Conservation (phyloP, 2,113 vertebrate species). For the Bolborhynchus lineola region DNA sequence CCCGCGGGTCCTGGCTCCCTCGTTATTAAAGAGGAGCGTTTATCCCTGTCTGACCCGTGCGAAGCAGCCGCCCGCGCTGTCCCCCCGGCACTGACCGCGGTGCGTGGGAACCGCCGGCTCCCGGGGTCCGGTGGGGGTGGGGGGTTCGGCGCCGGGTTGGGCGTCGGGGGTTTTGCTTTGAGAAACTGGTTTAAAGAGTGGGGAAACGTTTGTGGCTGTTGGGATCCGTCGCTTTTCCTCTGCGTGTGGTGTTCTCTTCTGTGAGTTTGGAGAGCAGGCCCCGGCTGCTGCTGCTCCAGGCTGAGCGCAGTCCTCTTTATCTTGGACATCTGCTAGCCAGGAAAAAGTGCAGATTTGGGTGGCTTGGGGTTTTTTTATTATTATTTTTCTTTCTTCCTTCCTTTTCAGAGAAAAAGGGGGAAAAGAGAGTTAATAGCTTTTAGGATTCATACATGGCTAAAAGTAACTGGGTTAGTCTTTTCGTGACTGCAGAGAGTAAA, state of each 20-base stretch:
- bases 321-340: constrained; percentile 57
- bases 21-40: not conserved
- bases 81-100: not conserved
- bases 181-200: not conserved
- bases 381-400: not conserved
- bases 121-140: not conserved
- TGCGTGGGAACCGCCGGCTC: constrained; percentile 11
- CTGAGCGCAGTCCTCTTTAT: constrained; percentile 35
- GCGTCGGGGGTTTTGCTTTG: not conserved
- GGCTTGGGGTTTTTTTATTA: not conserved
- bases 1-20: not conserved
- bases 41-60: not conserved
- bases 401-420: not conserved
- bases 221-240: not conserved
- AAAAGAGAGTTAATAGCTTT: not conserved
- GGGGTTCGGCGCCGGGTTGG: not conserved
- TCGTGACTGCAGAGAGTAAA: constrained; percentile 43
- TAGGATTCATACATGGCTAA: not conserved
- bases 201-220: not conserved
- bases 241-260: not conserved
- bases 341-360: constrained; percentile 1
- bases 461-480: constrained; percentile 12
- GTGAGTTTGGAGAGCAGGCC: constrained; percentile 45
- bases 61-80: not conserved
- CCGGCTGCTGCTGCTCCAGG: constrained; percentile 19